Base-by-base conservation (phyloP, 2,113 vertebrate species). In the Aviceda subcristata region DNA sequence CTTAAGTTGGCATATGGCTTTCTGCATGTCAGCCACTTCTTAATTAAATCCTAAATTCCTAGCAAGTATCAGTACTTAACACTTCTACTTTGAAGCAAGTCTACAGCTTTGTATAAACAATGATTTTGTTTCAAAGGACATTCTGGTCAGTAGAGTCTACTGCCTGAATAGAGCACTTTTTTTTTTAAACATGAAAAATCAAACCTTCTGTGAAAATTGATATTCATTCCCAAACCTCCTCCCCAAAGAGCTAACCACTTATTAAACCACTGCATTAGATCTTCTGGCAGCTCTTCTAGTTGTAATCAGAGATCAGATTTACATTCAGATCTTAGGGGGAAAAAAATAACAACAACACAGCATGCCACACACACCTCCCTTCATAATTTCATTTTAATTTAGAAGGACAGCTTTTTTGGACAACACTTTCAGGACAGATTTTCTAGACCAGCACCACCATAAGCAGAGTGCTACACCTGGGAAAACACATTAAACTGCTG, bases 101-200 rank as follows among this genome's bases (percentile, higher is more conserved):
- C 56, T 86, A 19, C 39, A 79, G 68, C 30, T 84, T 89, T 88
- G 12, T 81, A 93, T 92, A 53, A 96, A 75, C 59, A 97, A 78
- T 74, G 24, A 75, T 89, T 96, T 97, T 96, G 77, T 90, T 98
- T 76, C 67, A 95, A 60, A 84, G 88, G 39, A 24, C 38, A 41
- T 94, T 93, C 19, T 95, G 88, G 87, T 96, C 85, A 95, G 79
- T 32, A 74, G 10, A 77, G n/a, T 90, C 75, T 95, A 75, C 57
- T 90, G 90, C 30, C 86, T 76, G 39, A 96, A 94, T 57, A 97
- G 15, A 96, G 27, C 57, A 92, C 36, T 10, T 96, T 43, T 68
- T 76, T 88, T 34, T 57, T 24, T 11, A n/a, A 27, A 50, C 23
- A 62, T 26, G 24, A 75, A 86, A 88, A 84, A 68, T 19, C 50